These are phyloP conservation scores for Lanius collurio DNA, from an alignment of 2,113 vertebrate genomes.

Conservation along the genomic window DNA sequence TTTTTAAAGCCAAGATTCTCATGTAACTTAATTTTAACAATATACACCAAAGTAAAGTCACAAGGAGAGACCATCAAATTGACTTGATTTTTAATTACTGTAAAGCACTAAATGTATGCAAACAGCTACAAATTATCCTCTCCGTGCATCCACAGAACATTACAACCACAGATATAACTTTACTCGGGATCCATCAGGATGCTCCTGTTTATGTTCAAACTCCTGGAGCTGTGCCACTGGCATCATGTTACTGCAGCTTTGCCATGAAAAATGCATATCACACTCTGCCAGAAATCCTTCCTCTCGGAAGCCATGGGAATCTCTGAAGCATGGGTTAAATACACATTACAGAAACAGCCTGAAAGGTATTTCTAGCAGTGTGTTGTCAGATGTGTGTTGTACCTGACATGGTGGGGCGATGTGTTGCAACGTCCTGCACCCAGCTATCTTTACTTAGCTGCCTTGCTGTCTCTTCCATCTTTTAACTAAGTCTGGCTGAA, in stretches of 20 bases:
- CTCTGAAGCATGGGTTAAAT: background rate
- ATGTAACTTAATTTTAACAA: background rate
- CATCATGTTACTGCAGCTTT: background rate
- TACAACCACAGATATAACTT: rapidly evolving
- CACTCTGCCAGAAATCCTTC: background rate
- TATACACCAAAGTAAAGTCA: background rate
- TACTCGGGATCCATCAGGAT: background rate
- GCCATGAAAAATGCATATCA: background rate
- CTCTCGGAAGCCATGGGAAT: background rate
- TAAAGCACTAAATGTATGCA: background rate
- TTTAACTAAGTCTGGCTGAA: background rate
- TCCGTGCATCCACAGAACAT: background rate
- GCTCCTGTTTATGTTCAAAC: background rate
- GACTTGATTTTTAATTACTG: background rate
- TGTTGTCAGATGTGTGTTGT: background rate
- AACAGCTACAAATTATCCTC: background rate
- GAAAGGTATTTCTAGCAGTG: background rate
- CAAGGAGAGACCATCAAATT: background rate
- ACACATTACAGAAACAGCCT: background rate
- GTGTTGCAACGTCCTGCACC: background rate
- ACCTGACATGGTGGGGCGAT: background rate
- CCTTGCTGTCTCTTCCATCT: background rate
- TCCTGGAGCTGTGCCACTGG: background rate
- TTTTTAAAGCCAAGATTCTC: background rate
- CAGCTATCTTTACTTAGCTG: background rate